These are phyloP conservation scores for Tetramorium alpestre DNA, from an alignment of 1,140 invertebrate species.

Conservation along the genomic window DNA sequence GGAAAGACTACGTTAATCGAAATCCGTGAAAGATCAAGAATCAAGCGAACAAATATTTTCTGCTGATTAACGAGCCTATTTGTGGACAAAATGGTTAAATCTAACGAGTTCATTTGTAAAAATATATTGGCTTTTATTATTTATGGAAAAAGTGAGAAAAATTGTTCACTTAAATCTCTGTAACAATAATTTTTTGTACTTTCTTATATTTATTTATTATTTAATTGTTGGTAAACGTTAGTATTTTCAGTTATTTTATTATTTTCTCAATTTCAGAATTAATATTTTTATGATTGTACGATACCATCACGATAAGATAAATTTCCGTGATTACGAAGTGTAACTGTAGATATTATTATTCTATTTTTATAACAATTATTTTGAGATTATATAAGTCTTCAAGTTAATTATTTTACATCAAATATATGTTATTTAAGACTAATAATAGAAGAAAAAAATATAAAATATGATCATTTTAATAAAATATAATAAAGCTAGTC, in stretches of 20 bases:
- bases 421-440: not conserved
- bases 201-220: conserved; percentile 3
- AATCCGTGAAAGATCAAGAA: not conserved
- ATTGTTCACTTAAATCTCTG: not conserved
- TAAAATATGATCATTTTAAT: not conserved
- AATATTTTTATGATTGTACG: not conserved
- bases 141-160: not conserved
- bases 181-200: not conserved
- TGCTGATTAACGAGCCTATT: conserved; percentile 10
- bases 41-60: not conserved
- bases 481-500: not conserved
- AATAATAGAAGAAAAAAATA: not conserved
- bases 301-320: not conserved
- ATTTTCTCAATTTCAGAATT: not conserved
- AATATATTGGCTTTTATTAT: not conserved
- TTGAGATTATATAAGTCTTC: not conserved
- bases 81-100: not conserved
- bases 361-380: not conserved
- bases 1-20: conserved; percentile 24
- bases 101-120: not conserved
- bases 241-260: not conserved
- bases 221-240: not conserved
- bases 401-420: not conserved
- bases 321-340: no score
- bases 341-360: no score